These are phyloP conservation scores for Caprella mutica DNA, from an alignment of 2,888 invertebrate genomes.

Conservation along the genomic window DNA sequence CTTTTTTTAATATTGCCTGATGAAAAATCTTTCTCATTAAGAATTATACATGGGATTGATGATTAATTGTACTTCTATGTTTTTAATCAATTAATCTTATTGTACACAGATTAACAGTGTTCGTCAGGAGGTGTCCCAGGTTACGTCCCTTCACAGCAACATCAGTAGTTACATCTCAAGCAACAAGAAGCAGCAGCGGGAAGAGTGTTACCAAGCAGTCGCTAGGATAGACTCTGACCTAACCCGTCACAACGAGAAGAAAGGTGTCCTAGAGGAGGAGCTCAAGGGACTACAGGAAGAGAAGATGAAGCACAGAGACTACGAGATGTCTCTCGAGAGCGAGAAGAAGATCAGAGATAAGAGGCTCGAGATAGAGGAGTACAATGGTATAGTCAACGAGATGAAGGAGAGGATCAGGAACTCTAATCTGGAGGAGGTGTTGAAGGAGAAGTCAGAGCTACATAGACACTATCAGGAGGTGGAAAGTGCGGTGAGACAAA, in stretches of 20 bases:
- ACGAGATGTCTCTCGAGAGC: slow-evolving; percentile 30
- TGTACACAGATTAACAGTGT: slow-evolving; percentile 28
- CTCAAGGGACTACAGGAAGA: slow-evolving; percentile 8
- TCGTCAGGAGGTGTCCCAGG: slow-evolving; percentile 14
- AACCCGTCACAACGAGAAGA: slow-evolving; percentile 12
- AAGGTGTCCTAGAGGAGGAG: slow-evolving; percentile 13
- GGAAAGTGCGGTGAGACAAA: not conserved
- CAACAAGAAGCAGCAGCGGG: slow-evolving; percentile 11
- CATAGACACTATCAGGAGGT: not conserved
- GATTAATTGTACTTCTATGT: too few relatives aligned
- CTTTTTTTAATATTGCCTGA: too few relatives aligned
- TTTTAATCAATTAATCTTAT: too few relatives aligned
- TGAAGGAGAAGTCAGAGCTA: not conserved
- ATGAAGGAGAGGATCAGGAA: not conserved
- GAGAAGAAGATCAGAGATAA: slow-evolving; percentile 33
- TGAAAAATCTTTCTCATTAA: too few relatives aligned
- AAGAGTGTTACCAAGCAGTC: slow-evolving; percentile 8
- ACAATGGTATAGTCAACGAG: slow-evolving; percentile 14
- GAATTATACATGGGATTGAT: too few relatives aligned
- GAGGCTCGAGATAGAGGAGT: slow-evolving; percentile 14
- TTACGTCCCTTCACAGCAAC: slow-evolving; percentile 21
- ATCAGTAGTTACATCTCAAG: slow-evolving; percentile 22
- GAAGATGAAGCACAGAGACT: slow-evolving; percentile 13
- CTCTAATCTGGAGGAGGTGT: not conserved
- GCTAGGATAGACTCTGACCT: slow-evolving; percentile 9